Evolutionary conservation across 1,140 invertebrate genomes (phyloP).

Genomic region (Oryctes rhinoceros): DNA sequence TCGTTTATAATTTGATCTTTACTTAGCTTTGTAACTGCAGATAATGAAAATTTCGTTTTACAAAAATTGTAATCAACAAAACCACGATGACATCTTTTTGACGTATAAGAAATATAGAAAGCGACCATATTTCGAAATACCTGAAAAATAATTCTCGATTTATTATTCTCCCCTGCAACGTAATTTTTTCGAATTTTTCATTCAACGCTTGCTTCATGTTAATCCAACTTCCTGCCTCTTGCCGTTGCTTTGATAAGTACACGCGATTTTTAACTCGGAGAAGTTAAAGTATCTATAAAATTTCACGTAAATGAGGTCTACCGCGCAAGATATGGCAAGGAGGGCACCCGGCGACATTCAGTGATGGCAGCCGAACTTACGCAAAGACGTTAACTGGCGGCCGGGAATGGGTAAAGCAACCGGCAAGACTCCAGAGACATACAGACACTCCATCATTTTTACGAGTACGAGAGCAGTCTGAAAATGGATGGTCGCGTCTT

Average conservation of each 20-base stretch:
- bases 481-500: slow-evolving; percentile 54
- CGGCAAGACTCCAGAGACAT: background rate
- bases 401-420: background rate
- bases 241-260: background rate
- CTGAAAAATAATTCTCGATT: background rate
- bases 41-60: no score
- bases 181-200: background rate
- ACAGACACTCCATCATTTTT: slow-evolving; percentile 48
- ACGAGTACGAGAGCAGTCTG: slow-evolving; percentile 41
- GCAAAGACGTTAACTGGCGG: background rate
- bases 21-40: no score
- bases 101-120: no score
- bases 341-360: background rate
- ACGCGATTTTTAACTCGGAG: background rate
- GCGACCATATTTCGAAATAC: background rate
- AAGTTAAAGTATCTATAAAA: slow-evolving; percentile 36
- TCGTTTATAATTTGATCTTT: no score
- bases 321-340: background rate
- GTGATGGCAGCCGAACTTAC: background rate
- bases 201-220: background rate
- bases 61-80: no score
- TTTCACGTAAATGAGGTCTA: slow-evolving; percentile 4
- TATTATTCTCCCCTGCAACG: background rate
- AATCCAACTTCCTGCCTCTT: background rate
- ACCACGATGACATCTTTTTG: no score